These are phyloP conservation scores for Spizaetus ornatus DNA, from an alignment of 2,113 vertebrate species.

Conservation along the genomic window DNA sequence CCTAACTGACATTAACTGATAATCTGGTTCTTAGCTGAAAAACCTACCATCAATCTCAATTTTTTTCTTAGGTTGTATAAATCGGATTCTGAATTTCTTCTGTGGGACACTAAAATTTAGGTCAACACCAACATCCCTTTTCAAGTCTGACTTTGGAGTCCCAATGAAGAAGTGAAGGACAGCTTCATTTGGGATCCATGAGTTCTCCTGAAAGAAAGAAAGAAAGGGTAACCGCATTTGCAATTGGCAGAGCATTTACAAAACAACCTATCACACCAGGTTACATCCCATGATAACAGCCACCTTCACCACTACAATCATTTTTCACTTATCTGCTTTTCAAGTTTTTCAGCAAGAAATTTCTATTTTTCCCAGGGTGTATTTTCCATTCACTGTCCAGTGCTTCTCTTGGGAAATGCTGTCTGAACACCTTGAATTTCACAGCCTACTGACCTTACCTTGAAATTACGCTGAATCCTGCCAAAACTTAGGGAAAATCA, in stretches of 20 bases:
- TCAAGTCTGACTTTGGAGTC: slow-evolving; percentile 78
- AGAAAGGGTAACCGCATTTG: neutral
- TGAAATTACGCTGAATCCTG: neutral
- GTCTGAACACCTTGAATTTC: neutral
- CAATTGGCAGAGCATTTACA: neutral
- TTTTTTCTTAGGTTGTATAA: slow-evolving; percentile 81
- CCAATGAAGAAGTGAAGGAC: slow-evolving; percentile 79
- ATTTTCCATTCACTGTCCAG: neutral
- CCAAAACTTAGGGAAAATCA: neutral
- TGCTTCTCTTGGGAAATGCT: neutral
- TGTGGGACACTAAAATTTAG: slow-evolving; percentile 70
- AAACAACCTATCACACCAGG: neutral
- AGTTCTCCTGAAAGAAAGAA: slow-evolving; percentile 65
- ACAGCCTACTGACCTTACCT: neutral
- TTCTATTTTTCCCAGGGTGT: neutral
- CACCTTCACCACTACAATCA: neutral
- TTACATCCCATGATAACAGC: neutral
- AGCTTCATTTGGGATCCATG: slow-evolving; percentile 82
- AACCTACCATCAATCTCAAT: slow-evolving; percentile 75
- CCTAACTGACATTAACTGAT: neutral
- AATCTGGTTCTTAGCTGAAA: neutral
- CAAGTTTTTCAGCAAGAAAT: neutral
- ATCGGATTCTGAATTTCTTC: slow-evolving; percentile 73
- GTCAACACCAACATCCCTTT: slow-evolving; percentile 81
- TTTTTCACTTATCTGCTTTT: neutral